Evolutionary conservation across 2,888 invertebrate genomes (phyloP), one percentile per base, ranked within the genome.

Genomic region (Erebia ligea): DNA sequence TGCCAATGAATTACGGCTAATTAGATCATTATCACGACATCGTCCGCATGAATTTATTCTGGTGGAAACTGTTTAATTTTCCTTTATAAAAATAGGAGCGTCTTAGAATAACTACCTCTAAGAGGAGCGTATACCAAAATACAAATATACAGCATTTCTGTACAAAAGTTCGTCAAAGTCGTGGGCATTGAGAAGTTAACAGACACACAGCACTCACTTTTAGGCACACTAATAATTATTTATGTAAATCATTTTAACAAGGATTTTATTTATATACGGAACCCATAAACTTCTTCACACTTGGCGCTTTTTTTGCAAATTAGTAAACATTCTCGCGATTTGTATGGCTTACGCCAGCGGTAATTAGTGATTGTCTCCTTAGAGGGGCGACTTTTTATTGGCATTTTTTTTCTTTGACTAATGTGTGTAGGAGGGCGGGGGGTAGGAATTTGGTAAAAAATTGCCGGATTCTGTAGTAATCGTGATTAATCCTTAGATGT

Each of bases 291-390:
- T 1, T 45, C 13, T 59, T 70, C 67, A 17, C 62, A 21, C 70
- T 70, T 75, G 50, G 56, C 67, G 56, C 19, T 84, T 82, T 87
- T 86, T 84, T 84, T 81, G 86, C 87, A 87, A 90, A 89, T 89
- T 87, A 93, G 92, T 88, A 90, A 91, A 92, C 92, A 92, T 92
- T 92, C 89, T 87, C 86, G 84, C 90, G 89, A 93, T 93, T 93
- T 93, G 91, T 93, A 92, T 90, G 84, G 92, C 92, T 92, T 91
- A 90, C 82, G 79, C 78, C 79, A 78, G 76, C 48, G 83, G 88
- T 88, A 90, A 90, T 90, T 90, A 90, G 90, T 89, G 88, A 91
- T 91, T 88, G 89, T 90, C 89, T 84, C 86, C 81, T 78, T 80
- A 76, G 76, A 80, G 79, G 81, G 76, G 79, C 79, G 78, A 80